These are phyloP conservation scores for Epinotia nisella DNA, from an alignment of 2,888 invertebrate genomes.

Conservation along the genomic window DNA sequence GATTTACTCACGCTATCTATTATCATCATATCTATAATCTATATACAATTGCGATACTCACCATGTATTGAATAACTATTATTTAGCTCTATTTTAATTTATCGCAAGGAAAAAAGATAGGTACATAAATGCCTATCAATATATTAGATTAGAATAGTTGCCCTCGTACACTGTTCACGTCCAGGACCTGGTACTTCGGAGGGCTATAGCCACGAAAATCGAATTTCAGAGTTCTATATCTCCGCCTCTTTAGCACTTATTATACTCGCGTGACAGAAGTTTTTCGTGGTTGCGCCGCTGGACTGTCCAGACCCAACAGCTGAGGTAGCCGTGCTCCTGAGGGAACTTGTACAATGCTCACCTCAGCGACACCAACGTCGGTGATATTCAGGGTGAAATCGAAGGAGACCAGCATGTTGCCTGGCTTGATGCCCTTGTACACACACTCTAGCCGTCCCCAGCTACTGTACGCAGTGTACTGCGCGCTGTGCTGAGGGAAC, in stretches of 20 bases:
- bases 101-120: neutral
- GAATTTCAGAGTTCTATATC: no score
- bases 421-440: constrained; percentile 99
- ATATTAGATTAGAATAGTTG: neutral
- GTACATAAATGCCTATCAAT: neutral
- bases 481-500: no score
- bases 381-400: constrained; percentile 98
- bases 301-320: no score
- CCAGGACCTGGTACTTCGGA: no score
- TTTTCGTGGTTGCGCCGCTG: no score
- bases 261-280: no score
- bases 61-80: constrained; percentile 15
- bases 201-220: no score
- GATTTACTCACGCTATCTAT: constrained; percentile 20
- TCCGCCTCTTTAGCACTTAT: no score
- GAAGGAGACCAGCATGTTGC: constrained; percentile 95
- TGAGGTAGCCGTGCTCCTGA: constrained; percentile 74
- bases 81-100: constrained; percentile 19
- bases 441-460: constrained; percentile 92
- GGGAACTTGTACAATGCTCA: constrained; percentile 90
- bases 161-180: no score
- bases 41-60: constrained; percentile 14
- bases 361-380: constrained; percentile 99
- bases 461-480: no score
- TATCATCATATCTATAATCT: constrained; percentile 15